Base-by-base conservation (phyloP, 1,140 invertebrate species). In the Spodoptera litura region DNA sequence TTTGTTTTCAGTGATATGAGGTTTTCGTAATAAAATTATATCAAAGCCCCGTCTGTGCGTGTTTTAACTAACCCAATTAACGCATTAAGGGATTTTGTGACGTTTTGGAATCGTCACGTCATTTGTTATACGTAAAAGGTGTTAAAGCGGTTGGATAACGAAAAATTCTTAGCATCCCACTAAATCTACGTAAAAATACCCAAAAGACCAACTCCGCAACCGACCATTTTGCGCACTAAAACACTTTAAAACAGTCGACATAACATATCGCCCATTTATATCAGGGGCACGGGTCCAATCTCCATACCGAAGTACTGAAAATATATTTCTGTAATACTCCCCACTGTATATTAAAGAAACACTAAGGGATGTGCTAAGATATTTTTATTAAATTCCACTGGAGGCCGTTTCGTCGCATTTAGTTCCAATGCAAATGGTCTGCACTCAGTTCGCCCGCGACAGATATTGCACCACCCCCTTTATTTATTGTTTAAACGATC, bases 341-440 rank as follows among this genome's bases (percentile, higher is more conserved):
- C 25, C 38, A 20, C 73, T 74, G 66, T 82, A 82, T 82, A 77
- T 82, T 82, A 79, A 82, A 82, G 81, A 89, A 89, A 91, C 87
- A 87, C 86, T 82, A 85, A 74, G 81, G 79, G 78, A 80, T 58
- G 80, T 61, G 81, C 80, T 88, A 84, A 92, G 89, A 94, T 94
- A 90, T 91, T 94, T 94, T 93, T 94, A 94, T 93, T 94, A 94
- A 94, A 94, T 93, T 93, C 91, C 90, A 58, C 59, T 66, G 80
- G 87, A 89, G 91, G 88, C 90, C 83, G 88, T 91, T 90, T 88
- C 78, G 87, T 87, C 83, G 85, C 86, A 83, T 85, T 83, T 77
- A 83, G 80, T 88, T 85, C 85, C 83, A 81, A 91, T 91, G 87
- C 85, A 89, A 91, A 87, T 89, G 86, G 86, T 31, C 72, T 85